Evolutionary conservation across 2,797 vertebrate genomes (phyloP).

Genomic region (Lepilemur ruficaudatus): DNA sequence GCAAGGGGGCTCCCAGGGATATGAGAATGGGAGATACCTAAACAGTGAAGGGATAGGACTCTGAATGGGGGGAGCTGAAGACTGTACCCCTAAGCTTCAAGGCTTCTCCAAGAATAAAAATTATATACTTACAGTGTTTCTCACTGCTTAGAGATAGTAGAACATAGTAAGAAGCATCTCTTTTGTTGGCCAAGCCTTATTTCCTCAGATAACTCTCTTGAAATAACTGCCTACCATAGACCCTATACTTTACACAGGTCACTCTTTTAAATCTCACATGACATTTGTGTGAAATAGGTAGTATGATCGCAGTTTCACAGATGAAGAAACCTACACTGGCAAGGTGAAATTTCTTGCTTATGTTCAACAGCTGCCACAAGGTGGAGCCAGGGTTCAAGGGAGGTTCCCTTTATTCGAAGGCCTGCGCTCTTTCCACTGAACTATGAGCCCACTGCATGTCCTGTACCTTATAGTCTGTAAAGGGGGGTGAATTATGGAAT

Average conservation of each 20-base stretch:
- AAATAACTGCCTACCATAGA: not conserved
- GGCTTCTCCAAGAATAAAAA: not conserved
- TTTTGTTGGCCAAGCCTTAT: not conserved
- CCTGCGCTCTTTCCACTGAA: not conserved
- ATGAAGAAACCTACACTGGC: not conserved
- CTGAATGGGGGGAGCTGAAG: not conserved
- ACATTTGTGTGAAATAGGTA: not conserved
- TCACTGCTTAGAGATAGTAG: not conserved
- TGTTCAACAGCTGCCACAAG: not conserved
- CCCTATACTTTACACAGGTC: not conserved
- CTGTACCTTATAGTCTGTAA: not conserved
- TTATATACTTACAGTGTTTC: not conserved
- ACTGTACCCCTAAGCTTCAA: not conserved
- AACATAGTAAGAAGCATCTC: not conserved
- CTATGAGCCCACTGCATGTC: not conserved
- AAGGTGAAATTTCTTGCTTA: not conserved
- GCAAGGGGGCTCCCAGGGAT: not conserved
- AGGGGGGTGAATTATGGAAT: not conserved
- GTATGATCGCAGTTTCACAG: not conserved
- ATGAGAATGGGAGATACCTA: not conserved
- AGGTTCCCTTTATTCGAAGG: not conserved
- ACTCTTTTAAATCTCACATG: not conserved
- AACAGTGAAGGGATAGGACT: not conserved
- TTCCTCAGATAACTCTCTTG: not conserved
- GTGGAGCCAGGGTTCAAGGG: not conserved